Base-by-base conservation (phyloP, 2,797 vertebrate genomes). In the Trachops cirrhosus region DNA sequence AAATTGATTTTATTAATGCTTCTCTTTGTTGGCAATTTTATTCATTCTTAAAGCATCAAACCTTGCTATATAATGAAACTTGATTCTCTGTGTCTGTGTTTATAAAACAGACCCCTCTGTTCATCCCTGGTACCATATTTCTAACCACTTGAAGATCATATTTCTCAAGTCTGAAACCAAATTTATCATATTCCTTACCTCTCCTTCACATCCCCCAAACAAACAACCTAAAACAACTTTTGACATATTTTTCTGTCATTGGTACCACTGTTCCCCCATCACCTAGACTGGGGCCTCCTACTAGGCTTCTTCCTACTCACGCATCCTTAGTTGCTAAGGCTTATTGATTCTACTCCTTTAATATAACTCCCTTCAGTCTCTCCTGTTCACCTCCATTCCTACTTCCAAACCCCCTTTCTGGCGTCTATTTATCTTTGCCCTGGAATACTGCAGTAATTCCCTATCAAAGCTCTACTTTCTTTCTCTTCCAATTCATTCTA, bases 101-200 rank as follows among this genome's bases (percentile, higher is more conserved):
- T 94, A 71, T 93, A 86, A 94, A 96, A 86, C 62, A 93, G 32
- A 94, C 9, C 32, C 39, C 26, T 94, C 9, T 87, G 32, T 92
- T 93, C 46, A 88, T 73, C 24, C 21, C 41, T 93, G 54, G 5
- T 54, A 21, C 78, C 68, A 71, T 22, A 75, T 84, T 85, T 95
- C 34, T 19, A 57, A 11, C 52, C 41, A 52, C 59, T 67, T 88
- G 29, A 75, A 90, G 71, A 59, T 89, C 21, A 4, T 79, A 70
- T 83, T 95, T 93, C 74, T 94, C 14, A 70, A 9, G 10, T 86
- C 64, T 89, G 37, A 96, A 89, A 79, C 32, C 32, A 92, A 78
- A 88, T 26, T 90, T 54, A 57, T 44, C 24, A 32, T 92, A 71
- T 85, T 91, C 73, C 32, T 92, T 21, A 26, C 29, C 59, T 94